These are phyloP conservation scores for Scrobipalpa costella DNA, from an alignment of 2,888 invertebrate species.

Conservation along the genomic window DNA sequence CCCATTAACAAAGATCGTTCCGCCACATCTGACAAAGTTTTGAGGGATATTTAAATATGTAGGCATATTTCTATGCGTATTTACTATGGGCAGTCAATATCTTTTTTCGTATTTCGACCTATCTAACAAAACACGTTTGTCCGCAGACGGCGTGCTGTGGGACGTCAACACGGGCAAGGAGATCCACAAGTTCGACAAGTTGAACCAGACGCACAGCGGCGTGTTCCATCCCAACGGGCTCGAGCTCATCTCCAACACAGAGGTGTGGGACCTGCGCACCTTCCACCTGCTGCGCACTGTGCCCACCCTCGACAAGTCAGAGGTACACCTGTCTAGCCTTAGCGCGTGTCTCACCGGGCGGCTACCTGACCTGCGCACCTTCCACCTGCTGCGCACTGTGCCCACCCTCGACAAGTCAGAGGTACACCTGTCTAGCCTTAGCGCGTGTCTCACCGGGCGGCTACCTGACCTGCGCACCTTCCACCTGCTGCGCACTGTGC, in stretches of 20 bases:
- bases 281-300: slow-evolving; percentile 97
- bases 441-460: too few relatives aligned
- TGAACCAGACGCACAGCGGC: slow-evolving; percentile 96
- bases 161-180: slow-evolving; percentile 93
- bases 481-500: slow-evolving; percentile 28
- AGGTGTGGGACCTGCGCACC: slow-evolving; percentile 98
- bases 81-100: too few relatives aligned
- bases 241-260: slow-evolving; percentile 97
- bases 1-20: too few relatives aligned
- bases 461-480: too few relatives aligned
- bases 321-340: slow-evolving; percentile 90
- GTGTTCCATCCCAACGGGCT: slow-evolving; percentile 98
- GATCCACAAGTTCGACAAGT: slow-evolving; percentile 98
- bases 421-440: too few relatives aligned
- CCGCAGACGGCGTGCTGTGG: slow-evolving; percentile 96
- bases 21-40: too few relatives aligned
- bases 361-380: slow-evolving; percentile 97
- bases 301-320: slow-evolving; percentile 94
- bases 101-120: too few relatives aligned
- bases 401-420: slow-evolving; percentile 85
- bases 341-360: too few relatives aligned
- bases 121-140: too few relatives aligned
- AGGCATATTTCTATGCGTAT: too few relatives aligned
- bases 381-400: slow-evolving; percentile 75
- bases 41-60: too few relatives aligned